These are phyloP conservation scores for Mellivora capensis DNA, from an alignment of 2,113 vertebrate genomes.

Conservation along the genomic window DNA sequence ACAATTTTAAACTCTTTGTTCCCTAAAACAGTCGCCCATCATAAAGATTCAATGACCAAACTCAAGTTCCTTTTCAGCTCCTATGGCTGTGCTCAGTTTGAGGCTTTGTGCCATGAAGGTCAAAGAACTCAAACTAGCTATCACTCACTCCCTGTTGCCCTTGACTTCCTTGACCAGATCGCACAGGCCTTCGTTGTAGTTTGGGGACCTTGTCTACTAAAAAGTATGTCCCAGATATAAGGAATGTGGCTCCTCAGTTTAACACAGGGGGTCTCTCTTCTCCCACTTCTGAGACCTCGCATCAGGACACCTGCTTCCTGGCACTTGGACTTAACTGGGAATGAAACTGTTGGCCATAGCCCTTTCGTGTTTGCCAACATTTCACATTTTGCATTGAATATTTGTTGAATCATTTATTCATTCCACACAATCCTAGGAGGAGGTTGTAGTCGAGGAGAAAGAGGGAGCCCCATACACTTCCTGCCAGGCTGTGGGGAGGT, in stretches of 20 bases:
- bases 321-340: not conserved
- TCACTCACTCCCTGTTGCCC: not conserved
- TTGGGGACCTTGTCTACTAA: not conserved
- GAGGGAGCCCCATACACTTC: not conserved
- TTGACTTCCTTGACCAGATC: not conserved
- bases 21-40: constrained; percentile 40
- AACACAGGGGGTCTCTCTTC: not conserved
- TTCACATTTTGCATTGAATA: not conserved
- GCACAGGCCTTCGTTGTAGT: not conserved
- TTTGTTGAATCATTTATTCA: not conserved
- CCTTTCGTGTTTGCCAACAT: constrained; percentile 7
- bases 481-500: not conserved
- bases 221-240: not conserved
- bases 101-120: not conserved
- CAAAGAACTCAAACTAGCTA: constrained; percentile 3
- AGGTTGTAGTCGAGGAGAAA: not conserved
- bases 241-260: not conserved
- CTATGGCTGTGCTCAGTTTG: constrained; percentile 33
- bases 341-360: not conserved
- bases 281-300: not conserved
- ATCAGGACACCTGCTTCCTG: not conserved
- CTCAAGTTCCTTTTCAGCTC: constrained; percentile 50
- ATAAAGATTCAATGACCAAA: constrained; percentile 40
- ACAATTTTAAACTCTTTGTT: constrained; percentile 45
- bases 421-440: not conserved